These are phyloP conservation scores for Matsumyia berberina DNA, from an alignment of 2,888 invertebrate species.

Conservation along the genomic window DNA sequence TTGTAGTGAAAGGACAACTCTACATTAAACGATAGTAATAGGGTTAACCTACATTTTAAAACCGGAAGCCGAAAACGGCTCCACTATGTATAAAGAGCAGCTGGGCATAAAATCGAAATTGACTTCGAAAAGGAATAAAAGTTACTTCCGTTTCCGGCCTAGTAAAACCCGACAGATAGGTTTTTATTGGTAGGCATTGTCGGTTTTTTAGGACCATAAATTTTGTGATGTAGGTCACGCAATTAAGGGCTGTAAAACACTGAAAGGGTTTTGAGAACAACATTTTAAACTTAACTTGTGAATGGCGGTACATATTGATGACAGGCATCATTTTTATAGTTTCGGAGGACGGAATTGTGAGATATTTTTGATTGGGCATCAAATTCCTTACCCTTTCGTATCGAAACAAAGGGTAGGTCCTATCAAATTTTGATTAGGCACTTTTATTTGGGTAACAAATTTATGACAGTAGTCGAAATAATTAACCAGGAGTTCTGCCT, in stretches of 20 bases:
- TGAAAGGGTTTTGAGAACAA: constrained; percentile 1
- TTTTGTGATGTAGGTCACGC: constrained; percentile 20
- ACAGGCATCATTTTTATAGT: too few relatives aligned
- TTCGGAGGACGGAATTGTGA: too few relatives aligned
- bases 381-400: too few relatives aligned
- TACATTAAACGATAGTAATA: background rate
- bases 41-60: background rate
- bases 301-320: background rate
- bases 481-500: too few relatives aligned
- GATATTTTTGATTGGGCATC: too few relatives aligned
- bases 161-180: background rate
- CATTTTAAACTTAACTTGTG: background rate
- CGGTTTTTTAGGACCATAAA: background rate
- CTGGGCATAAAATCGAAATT: constrained; percentile 1
- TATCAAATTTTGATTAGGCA: too few relatives aligned
- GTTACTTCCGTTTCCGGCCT: background rate
- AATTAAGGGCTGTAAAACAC: constrained; percentile 7
- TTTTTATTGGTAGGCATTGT: background rate
- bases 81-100: background rate
- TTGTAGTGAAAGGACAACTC: background rate
- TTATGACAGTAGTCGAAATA: too few relatives aligned
- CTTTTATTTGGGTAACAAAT: too few relatives aligned
- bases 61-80: background rate
- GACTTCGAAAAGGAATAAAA: background rate
- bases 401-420: too few relatives aligned